Evolutionary conservation across 1,140 invertebrate species (phyloP).

Genomic region (Drosophila arawakana): DNA sequence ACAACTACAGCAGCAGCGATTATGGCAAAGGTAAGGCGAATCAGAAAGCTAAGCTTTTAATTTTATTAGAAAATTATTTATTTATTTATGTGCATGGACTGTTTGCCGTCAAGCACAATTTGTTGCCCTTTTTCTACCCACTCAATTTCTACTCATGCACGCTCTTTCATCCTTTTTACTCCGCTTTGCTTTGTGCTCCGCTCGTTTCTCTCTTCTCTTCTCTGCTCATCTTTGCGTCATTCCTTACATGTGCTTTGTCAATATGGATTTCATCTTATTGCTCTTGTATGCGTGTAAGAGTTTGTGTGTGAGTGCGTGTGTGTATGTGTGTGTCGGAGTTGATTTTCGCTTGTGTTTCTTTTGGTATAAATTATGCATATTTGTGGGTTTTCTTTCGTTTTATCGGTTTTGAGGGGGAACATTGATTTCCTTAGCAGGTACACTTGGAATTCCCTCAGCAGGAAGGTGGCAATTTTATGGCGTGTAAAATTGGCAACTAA

Average conservation of each 20-base stretch:
- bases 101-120: constrained; percentile 2
- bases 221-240: constrained; percentile 12
- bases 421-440: constrained; percentile 63
- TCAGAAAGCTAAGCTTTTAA: constrained; percentile 58
- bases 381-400: constrained; percentile 48
- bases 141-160: background rate
- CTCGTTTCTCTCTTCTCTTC: background rate
- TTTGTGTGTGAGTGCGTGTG: constrained; percentile 11
- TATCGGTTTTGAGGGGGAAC: constrained; percentile 28
- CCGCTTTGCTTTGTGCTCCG: background rate
- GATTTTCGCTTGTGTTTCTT: constrained; percentile 56
- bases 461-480: constrained; percentile 62
- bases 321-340: constrained; percentile 16
- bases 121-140: constrained; percentile 9
- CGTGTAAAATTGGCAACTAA: constrained; percentile 72
- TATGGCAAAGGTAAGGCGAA: constrained; percentile 70
- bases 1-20: constrained; percentile 26
- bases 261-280: constrained; percentile 72
- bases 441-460: background rate
- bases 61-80: constrained; percentile 78
- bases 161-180: background rate
- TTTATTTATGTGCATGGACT: constrained; percentile 59
- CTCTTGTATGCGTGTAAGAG: constrained; percentile 36
- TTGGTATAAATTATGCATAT: constrained; percentile 74
- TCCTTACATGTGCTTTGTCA: constrained; percentile 61